Percentiles rank a stretch among this genome's conserved stretches.
phyloP scores from a whole-genome alignment of 2,888 invertebrate species.

The Pyrochroa serraticornis region DNA sequence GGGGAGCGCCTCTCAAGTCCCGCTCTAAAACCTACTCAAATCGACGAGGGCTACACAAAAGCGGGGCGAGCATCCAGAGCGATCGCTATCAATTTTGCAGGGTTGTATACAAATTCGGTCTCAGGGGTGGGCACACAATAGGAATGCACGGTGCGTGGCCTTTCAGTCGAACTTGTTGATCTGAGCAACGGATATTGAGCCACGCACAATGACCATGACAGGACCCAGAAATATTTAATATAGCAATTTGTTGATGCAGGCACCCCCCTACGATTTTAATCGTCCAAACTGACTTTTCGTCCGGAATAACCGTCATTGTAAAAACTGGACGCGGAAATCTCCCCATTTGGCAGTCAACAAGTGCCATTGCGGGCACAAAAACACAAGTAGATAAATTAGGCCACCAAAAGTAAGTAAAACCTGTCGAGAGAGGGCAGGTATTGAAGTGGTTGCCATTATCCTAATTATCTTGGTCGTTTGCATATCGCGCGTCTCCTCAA shows the following conservation, averaged over 20 bases:
- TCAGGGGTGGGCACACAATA: constrained; percentile 47
- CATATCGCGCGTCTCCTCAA: constrained; percentile 57
- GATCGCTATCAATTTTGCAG: constrained; percentile 47
- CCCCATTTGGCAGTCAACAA: constrained; percentile 30
- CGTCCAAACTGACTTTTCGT: constrained; percentile 18
- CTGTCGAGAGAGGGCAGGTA: constrained; percentile 36
- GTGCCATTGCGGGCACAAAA: constrained; percentile 25
- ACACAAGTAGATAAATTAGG: constrained; percentile 39
- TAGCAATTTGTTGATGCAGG: constrained; percentile 51
- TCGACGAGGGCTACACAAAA: constrained; percentile 2
- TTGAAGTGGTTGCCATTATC: constrained; percentile 59
- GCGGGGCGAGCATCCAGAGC: constrained; percentile 13
- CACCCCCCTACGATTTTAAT: not conserved
- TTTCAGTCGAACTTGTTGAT: constrained; percentile 57
- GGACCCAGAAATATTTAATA: constrained; percentile 52
- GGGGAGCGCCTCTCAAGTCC: not conserved
- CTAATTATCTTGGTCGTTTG: constrained; percentile 60
- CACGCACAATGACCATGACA: constrained; percentile 40
- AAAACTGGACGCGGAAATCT: not conserved
- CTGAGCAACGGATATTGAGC: constrained; percentile 52
- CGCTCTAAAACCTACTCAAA: not conserved
- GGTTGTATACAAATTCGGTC: constrained; percentile 53
- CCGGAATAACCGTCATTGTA: not conserved
- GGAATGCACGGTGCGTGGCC: constrained; percentile 51
- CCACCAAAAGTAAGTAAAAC: constrained; percentile 33